Percentiles rank a stretch among this genome's conserved stretches.
These are phyloP conservation scores for Apomyelois bistriatella DNA, from an alignment of 2,888 invertebrate species.

Conservation along the genomic window DNA sequence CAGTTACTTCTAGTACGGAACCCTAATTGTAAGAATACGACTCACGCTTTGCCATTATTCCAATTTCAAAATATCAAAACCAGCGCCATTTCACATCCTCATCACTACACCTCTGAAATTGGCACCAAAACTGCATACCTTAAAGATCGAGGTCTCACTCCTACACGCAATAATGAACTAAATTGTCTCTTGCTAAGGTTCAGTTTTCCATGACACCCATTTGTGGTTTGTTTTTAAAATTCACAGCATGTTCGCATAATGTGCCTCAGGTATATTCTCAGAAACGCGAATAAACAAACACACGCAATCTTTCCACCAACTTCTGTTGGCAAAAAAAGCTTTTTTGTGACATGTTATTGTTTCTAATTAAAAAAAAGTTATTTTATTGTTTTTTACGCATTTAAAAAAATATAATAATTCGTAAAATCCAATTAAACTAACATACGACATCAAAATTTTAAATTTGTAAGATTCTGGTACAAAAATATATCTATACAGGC, in stretches of 20 bases:
- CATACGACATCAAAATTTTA: no score
- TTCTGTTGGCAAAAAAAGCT: slow-evolving; percentile 8
- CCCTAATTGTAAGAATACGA: no score
- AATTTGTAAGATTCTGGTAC: no score
- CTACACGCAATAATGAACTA: not conserved
- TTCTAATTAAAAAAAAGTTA: not conserved
- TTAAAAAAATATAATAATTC: no score
- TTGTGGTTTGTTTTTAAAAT: slow-evolving; percentile 33
- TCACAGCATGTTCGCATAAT: slow-evolving; percentile 44
- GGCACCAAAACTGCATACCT: slow-evolving; percentile 11
- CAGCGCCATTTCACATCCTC: not conserved
- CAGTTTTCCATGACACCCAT: not conserved
- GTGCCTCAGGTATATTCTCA: slow-evolving; percentile 52
- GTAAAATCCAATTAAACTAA: no score
- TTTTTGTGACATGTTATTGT: not conserved
- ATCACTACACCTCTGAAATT: slow-evolving; percentile 4
- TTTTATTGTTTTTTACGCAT: no score
- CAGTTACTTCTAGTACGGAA: no score
- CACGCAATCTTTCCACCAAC: slow-evolving; percentile 16
- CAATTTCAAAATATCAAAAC: not conserved
- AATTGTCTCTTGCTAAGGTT: not conserved
- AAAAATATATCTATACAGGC: no score
- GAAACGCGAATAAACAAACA: slow-evolving; percentile 41
- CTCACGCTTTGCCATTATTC: no score
- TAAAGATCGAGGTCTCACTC: not conserved